Conservation (phyloP, 2,113 vertebrate species). For the Mormoops blainvillei region DNA sequence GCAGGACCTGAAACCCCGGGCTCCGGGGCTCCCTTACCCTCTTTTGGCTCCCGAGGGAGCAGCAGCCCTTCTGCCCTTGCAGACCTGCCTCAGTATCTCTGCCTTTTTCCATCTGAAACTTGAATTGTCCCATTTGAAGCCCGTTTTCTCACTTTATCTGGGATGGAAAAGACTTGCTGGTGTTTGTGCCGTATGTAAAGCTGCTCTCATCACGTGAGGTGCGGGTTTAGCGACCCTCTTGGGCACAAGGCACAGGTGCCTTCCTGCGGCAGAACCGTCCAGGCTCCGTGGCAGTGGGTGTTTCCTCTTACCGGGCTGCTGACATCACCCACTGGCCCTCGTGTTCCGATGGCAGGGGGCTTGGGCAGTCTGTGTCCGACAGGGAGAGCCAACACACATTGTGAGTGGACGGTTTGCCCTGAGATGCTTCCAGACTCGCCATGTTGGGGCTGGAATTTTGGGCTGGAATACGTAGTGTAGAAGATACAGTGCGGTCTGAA, state of each 20-base stretch:
- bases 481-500: rapidly evolving
- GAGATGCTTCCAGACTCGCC: not conserved
- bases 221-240: rapidly evolving
- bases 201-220: not conserved
- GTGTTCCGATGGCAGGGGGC: not conserved
- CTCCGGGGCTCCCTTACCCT: rapidly evolving
- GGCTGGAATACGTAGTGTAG: not conserved
- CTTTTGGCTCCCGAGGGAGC: not conserved
- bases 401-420: not conserved
- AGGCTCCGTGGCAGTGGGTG: rapidly evolving
- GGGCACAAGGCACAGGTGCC: not conserved
- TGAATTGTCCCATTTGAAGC: rapidly evolving
- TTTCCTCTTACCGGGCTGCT: not conserved
- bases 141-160: rapidly evolving
- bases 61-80: rapidly evolving
- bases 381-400: rapidly evolving
- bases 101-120: not conserved
- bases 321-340: rapidly evolving
- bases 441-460: not conserved
- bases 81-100: rapidly evolving
- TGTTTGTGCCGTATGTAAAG: too few relatives aligned
- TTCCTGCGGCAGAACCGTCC: too few relatives aligned
- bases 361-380: rapidly evolving
- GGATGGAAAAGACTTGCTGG: rapidly evolving
- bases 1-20: not conserved